Conservation (phyloP, 2,888 invertebrate genomes). For the Dendrolimus pini region DNA sequence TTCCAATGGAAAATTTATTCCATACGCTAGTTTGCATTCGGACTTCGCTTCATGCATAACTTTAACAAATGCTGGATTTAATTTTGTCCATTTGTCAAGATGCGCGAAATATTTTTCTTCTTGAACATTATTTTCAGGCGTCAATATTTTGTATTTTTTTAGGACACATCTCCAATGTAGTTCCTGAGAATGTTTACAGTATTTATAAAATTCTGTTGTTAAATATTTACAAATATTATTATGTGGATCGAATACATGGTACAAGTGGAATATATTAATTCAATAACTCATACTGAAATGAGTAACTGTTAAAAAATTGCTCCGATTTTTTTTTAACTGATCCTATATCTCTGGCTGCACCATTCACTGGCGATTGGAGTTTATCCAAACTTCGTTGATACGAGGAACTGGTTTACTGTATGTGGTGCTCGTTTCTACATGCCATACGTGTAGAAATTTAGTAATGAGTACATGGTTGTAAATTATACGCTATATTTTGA, state of each 20-base stretch:
- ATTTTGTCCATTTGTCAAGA: conserved; percentile 42
- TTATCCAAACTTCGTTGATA: no score
- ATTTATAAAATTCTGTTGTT: background rate
- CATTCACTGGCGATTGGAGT: no score
- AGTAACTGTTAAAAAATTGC: no score
- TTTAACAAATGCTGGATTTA: conserved; percentile 37
- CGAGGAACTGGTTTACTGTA: no score
- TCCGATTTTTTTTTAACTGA: no score
- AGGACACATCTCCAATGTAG: conserved; percentile 43
- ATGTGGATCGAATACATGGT: background rate
- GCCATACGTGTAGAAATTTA: no score
- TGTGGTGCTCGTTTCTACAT: no score
- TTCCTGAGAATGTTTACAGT: conserved; percentile 31
- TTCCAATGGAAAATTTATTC: conserved; percentile 27
- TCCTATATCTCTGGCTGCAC: no score
- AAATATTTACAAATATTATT: background rate
- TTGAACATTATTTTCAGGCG: conserved; percentile 19
- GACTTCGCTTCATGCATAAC: conserved; percentile 34
- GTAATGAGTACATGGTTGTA: no score
- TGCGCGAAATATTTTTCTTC: conserved; percentile 39
- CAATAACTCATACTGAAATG: no score
- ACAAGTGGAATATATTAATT: no score
- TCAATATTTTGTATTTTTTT: conserved; percentile 33
- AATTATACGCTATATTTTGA: no score
- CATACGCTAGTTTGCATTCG: conserved; percentile 28